A percentile compares a stretch with the other conserved stretches of the same genome.
These are phyloP conservation scores for Caracal caracal DNA, from an alignment of 2,113 vertebrate species.

Conservation along the genomic window DNA sequence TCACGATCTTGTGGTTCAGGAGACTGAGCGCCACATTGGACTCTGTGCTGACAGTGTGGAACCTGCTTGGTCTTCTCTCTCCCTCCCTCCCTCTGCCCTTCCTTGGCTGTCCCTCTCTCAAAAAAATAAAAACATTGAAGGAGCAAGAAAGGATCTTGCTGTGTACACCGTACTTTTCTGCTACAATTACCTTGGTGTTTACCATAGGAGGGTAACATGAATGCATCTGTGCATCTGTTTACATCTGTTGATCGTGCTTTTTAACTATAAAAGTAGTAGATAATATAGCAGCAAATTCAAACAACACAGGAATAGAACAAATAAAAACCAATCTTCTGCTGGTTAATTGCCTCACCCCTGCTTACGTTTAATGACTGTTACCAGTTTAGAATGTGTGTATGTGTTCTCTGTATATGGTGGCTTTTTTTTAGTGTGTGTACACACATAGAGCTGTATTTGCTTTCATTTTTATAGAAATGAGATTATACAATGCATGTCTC, in stretches of 20 bases:
- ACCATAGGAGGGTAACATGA: neutral
- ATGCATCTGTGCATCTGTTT: neutral
- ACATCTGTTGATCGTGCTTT: neutral
- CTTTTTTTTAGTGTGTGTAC: neutral
- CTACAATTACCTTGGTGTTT: neutral
- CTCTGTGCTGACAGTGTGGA: too few relatives aligned
- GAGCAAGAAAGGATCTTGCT: neutral
- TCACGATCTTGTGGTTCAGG: too few relatives aligned
- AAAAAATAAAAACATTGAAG: neutral
- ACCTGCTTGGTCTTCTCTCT: too few relatives aligned
- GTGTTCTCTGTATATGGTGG: neutral
- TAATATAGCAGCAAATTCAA: neutral
- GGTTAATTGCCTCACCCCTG: neutral
- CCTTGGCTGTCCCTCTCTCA: too few relatives aligned
- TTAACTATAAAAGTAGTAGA: neutral
- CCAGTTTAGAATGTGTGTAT: neutral
- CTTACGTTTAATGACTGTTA: neutral
- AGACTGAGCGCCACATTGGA: too few relatives aligned
- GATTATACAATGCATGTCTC: neutral
- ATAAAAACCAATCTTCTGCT: neutral
- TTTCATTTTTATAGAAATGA: slow-evolving; percentile 45
- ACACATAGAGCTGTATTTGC: neutral
- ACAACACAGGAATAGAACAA: neutral
- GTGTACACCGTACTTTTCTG: neutral
- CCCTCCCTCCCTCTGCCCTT: too few relatives aligned